These are phyloP conservation scores for Apamea anceps DNA, from an alignment of 2,888 invertebrate species.

Conservation along the genomic window DNA sequence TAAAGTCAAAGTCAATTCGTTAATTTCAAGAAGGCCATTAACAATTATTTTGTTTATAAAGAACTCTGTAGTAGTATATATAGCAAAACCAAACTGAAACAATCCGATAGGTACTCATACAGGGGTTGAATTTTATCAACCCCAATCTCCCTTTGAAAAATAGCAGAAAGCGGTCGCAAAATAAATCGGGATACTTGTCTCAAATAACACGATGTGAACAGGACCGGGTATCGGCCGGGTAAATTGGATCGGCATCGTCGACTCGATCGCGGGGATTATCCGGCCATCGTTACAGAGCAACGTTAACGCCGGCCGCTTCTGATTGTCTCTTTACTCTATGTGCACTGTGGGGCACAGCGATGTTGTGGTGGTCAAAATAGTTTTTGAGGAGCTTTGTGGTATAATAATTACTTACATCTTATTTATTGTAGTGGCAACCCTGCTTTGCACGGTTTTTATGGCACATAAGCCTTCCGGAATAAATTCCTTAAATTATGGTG, in stretches of 20 bases:
- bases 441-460: neutral
- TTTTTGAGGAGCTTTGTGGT: neutral
- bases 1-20: no score
- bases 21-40: no score
- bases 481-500: no score
- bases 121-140: slow-evolving; percentile 1
- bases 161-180: slow-evolving; percentile 57
- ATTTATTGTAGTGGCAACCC: no score
- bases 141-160: slow-evolving; percentile 41
- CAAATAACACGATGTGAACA: slow-evolving; percentile 68
- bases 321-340: slow-evolving; percentile 76
- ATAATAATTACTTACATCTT: neutral
- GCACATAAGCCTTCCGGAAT: neutral
- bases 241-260: slow-evolving; percentile 79
- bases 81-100: neutral
- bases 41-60: no score
- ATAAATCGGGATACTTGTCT: slow-evolving; percentile 65
- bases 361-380: neutral
- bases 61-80: no score
- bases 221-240: slow-evolving; percentile 65
- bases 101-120: neutral
- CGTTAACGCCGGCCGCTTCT: slow-evolving; percentile 75
- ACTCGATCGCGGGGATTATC: slow-evolving; percentile 73
- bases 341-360: slow-evolving; percentile 59
- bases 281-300: slow-evolving; percentile 70